A percentile compares a stretch with the other conserved stretches of the same genome.
Evolutionary conservation across 2,888 invertebrate species (phyloP).

Genomic region (Escarpia spicata): DNA sequence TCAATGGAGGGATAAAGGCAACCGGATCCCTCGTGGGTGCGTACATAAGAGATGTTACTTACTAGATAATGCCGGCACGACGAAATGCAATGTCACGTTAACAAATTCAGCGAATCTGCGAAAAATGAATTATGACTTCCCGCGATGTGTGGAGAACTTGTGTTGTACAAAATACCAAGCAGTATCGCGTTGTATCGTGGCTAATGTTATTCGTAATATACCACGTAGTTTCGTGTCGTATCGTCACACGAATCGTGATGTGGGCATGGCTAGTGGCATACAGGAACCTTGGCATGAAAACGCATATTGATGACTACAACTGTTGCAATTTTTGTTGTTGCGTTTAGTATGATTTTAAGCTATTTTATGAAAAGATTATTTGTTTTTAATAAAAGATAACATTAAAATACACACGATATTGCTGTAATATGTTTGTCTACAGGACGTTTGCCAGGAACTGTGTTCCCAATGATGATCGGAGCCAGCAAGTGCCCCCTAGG

Average conservation of each 20-base stretch:
- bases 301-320: too few relatives aligned
- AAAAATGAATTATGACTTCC: too few relatives aligned
- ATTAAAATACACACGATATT: neutral
- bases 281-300: too few relatives aligned
- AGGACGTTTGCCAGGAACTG: slow-evolving; percentile 1
- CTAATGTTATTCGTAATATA: neutral
- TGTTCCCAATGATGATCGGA: neutral
- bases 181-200: neutral
- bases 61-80: too few relatives aligned
- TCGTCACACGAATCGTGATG: neutral
- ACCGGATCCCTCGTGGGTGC: neutral
- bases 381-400: too few relatives aligned
- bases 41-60: neutral
- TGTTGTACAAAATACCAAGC: neutral
- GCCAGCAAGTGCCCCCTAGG: neutral
- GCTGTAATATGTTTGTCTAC: neutral
- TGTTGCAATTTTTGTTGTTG: too few relatives aligned
- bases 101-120: too few relatives aligned
- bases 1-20: neutral
- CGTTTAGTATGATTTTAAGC: too few relatives aligned
- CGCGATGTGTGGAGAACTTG: too few relatives aligned
- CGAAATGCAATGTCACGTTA: too few relatives aligned
- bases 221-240: neutral
- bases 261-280: neutral
- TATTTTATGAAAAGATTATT: too few relatives aligned